Evolutionary conservation across 2,113 vertebrate genomes (phyloP).

Genomic region (Merops nubicus): DNA sequence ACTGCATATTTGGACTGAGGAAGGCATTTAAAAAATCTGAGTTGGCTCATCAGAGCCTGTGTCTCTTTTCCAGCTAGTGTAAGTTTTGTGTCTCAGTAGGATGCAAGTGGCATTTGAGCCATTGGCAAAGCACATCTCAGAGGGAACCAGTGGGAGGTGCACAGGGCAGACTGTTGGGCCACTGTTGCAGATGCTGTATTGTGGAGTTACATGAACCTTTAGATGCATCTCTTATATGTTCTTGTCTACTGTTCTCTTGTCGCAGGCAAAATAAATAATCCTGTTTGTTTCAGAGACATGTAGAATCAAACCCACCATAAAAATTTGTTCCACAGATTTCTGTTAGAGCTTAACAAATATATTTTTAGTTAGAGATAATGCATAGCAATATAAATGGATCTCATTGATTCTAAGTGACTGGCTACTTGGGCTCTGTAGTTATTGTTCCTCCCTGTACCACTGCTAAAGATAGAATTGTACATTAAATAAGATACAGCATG

Average conservation of each 20-base stretch:
- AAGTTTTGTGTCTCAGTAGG: background rate
- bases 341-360: background rate
- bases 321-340: background rate
- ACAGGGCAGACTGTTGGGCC: background rate
- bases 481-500: background rate
- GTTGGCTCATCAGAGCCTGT: background rate
- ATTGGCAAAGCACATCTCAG: background rate
- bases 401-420: background rate
- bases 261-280: background rate
- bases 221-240: background rate
- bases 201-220: background rate
- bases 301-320: background rate
- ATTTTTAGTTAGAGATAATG: background rate
- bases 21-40: background rate
- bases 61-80: background rate
- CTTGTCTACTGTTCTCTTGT: background rate
- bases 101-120: fast-evolving
- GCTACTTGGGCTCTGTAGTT: background rate
- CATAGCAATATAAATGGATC: background rate
- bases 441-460: background rate
- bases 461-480: background rate
- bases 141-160: background rate
- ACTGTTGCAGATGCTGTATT: background rate
- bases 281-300: background rate
- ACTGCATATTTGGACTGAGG: background rate